A percentile compares a stretch with the other conserved stretches of the same genome.
These are phyloP conservation scores for Zygogramma bicolorata DNA, from an alignment of 2,888 invertebrate genomes.

Conservation along the genomic window DNA sequence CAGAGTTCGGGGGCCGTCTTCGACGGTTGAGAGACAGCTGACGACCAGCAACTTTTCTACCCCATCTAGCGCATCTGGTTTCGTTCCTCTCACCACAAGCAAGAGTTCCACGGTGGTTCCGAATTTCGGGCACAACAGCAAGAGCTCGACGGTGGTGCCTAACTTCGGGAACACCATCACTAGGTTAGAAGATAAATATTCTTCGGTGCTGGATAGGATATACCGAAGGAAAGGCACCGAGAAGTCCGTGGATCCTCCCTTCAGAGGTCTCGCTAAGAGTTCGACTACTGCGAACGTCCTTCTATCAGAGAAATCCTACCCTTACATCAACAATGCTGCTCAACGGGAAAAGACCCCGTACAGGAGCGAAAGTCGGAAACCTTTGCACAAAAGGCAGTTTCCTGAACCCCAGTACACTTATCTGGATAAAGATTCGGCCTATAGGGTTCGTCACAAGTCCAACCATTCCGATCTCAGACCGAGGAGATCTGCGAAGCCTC, in stretches of 20 bases:
- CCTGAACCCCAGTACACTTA: conserved; percentile 63
- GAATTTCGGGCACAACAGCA: conserved; percentile 63
- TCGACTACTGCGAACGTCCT: conserved; percentile 76
- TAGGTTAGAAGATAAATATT: conserved; percentile 84
- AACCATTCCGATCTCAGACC: conserved; percentile 64
- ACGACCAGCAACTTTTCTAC: conserved; percentile 30
- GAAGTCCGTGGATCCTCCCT: conserved; percentile 76
- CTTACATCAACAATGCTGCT: conserved; percentile 69
- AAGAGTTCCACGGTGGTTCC: conserved; percentile 56
- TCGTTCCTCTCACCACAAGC: conserved; percentile 53
- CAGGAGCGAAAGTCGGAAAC: conserved; percentile 67
- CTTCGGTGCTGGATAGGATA: conserved; percentile 79
- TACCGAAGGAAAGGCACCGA: conserved; percentile 76
- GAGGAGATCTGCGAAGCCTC: conserved; percentile 67
- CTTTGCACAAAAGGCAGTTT: conserved; percentile 53
- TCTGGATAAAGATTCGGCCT: conserved; percentile 61
- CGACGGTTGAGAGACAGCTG: conserved; percentile 63
- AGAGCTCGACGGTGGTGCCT: conserved; percentile 54
- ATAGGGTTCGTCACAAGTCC: conserved; percentile 62
- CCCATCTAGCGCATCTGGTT: conserved; percentile 24
- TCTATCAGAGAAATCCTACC: conserved; percentile 77
- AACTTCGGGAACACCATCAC: conserved; percentile 71
- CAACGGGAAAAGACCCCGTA: conserved; percentile 76
- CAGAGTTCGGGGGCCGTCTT: conserved; percentile 82
- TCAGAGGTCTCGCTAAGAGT: conserved; percentile 73